A percentile compares a stretch with the other conserved stretches of the same genome.
Evolutionary conservation across 2,113 vertebrate species (phyloP).

Genomic region (Nettapus auritus): DNA sequence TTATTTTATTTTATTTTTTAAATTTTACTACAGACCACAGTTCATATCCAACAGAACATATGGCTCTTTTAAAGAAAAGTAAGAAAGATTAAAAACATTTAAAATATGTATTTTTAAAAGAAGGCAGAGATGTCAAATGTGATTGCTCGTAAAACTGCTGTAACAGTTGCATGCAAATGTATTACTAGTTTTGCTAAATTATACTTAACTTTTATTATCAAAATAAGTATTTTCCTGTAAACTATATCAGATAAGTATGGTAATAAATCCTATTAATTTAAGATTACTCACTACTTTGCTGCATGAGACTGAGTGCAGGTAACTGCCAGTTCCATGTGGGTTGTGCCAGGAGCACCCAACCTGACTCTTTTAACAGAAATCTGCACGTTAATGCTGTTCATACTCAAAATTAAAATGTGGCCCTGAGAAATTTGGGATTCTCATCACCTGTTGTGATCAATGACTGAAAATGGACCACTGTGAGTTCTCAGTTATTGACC

Average conservation of each 20-base stretch:
- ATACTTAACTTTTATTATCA: not conserved
- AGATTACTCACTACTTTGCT: not conserved
- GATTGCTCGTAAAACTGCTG: not conserved
- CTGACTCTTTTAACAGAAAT: not conserved
- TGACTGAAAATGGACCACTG: not conserved
- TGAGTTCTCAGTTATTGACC: not conserved
- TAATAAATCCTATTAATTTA: not conserved
- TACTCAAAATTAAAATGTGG: not conserved
- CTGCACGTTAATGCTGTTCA: not conserved
- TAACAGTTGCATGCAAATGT: not conserved
- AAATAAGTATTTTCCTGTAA: not conserved
- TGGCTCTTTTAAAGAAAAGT: slow-evolving; percentile 92
- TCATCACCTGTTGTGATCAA: not conserved
- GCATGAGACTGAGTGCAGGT: not conserved
- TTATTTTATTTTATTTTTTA: not conserved
- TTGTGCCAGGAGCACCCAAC: not conserved
- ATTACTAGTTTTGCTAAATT: not conserved
- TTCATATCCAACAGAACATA: slow-evolving; percentile 70
- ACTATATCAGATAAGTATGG: not conserved
- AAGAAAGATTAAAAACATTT: slow-evolving; percentile 66
- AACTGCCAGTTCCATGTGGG: not conserved
- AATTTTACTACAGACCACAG: slow-evolving; percentile 48
- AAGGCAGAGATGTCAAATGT: not conserved
- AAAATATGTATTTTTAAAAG: not conserved
- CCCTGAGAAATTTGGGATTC: not conserved